Evolutionary conservation across 2,113 vertebrate species (phyloP), one percentile per base, ranked within the genome.

Genomic region (Pollimyrus isidori): DNA sequence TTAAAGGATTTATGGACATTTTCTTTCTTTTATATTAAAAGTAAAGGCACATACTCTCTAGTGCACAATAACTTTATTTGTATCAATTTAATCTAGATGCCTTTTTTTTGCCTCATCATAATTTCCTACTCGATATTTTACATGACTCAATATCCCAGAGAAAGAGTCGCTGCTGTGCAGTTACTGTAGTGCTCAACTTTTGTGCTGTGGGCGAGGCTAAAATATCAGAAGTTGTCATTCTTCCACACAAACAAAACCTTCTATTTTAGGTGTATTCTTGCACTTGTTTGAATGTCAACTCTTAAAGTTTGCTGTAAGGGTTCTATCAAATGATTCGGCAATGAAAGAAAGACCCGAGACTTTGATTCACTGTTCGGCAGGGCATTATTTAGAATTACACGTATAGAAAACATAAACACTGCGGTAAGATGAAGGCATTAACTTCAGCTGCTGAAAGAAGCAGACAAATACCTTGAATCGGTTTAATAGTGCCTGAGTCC

Each of bases 391-490:
- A 39, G 48, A 86, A 52, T 4, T 48, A 3, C 21, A 49, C 3
- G 26, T 17, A 50, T 6, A 53, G 65, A 76, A 87, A 42, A 87
- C 13, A 53, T 65, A 87, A 87, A 52, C 23, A 35, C 5, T 39
- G 48, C 9, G 26, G 23, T 26, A 35, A n/a, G 46, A n/a, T 80
- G 88, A 10, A 48, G 73, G 49, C 49, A n/a, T 46, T 89, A 23
- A 83, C 48, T 56, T 15, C 26, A 46, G 21, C 49, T 30, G 49
- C 49, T n/a, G 21, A 83, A 84, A 83, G 15, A 46, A 53, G 21
- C 15, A 85, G 19, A 35, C 23, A 45, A 62, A 89, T 88, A 85
- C 35, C 88, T 45, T 62, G 35, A 80, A 89, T 49, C 83, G 49
- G 56, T 26, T 73, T 73, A 86, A 89, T 46, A 86, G 83, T 56